phyloP scores from a whole-genome alignment of 1,140 invertebrate genomes.

The Goniozus legneri region DNA sequence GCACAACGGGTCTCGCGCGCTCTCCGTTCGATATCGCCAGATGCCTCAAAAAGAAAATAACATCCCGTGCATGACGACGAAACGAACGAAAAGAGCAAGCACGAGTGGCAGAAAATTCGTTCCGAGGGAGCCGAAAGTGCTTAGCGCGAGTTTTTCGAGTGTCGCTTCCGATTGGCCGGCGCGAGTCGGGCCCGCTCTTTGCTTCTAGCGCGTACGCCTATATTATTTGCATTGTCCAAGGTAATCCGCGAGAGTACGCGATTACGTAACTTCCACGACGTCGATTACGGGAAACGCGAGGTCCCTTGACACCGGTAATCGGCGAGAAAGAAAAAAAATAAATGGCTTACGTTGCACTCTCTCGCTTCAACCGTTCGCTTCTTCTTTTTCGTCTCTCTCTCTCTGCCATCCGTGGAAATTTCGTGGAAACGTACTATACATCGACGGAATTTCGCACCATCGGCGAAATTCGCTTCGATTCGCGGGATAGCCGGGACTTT shows the following conservation, averaged over 20 bases:
- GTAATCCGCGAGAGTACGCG: slow-evolving; percentile 18
- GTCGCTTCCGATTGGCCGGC: slow-evolving; percentile 6
- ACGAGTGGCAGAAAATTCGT: no score
- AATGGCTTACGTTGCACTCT: background rate
- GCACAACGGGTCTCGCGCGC: background rate
- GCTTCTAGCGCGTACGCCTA: slow-evolving; percentile 11
- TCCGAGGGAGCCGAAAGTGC: no score
- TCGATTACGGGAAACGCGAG: slow-evolving; percentile 14
- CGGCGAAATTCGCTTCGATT: background rate
- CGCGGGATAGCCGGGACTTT: no score
- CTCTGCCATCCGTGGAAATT: background rate
- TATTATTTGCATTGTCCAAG: slow-evolving; percentile 33
- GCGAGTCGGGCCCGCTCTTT: slow-evolving; percentile 3
- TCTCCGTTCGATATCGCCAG: background rate
- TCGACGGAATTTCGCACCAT: no score
- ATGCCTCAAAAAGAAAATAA: background rate
- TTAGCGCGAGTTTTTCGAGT: no score
- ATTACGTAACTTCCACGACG: slow-evolving; percentile 11
- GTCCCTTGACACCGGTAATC: background rate
- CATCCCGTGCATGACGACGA: background rate
- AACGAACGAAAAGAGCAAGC: background rate
- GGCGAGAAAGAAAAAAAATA: no score
- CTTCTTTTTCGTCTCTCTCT: background rate
- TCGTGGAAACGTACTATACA: background rate
- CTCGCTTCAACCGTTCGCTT: background rate